phyloP scores from a whole-genome alignment of 2,113 vertebrate genomes.

The Protobothrops mucrosquamatus region DNA sequence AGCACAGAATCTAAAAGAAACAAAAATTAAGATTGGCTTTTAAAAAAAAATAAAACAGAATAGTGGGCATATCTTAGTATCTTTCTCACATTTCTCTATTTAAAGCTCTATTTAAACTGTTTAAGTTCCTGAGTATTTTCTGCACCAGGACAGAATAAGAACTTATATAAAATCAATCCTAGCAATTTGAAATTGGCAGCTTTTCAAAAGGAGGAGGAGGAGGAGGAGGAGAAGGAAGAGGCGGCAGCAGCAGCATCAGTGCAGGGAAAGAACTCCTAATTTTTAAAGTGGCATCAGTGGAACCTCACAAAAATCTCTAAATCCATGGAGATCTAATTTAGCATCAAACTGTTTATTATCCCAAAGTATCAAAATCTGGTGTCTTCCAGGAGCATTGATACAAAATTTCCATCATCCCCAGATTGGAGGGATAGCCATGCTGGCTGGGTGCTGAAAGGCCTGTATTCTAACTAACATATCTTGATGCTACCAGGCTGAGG shows the following conservation, averaged over 20 bases:
- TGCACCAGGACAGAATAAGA: background rate
- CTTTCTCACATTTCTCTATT: background rate
- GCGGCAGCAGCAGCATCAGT: background rate
- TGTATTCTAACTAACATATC: background rate
- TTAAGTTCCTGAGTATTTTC: background rate
- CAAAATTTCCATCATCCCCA: background rate
- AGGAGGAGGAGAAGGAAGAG: background rate
- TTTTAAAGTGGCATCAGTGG: background rate
- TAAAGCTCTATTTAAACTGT: too few species aligned
- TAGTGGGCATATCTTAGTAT: background rate
- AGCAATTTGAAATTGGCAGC: background rate
- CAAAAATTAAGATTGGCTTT: constrained; percentile 13
- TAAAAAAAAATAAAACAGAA: background rate
- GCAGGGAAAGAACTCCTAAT: background rate
- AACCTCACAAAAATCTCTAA: background rate
- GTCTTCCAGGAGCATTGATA: background rate
- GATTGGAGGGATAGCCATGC: background rate
- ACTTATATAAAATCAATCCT: background rate
- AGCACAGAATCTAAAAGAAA: constrained; percentile 87
- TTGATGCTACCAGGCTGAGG: background rate
- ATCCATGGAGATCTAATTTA: background rate
- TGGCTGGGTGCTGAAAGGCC: background rate
- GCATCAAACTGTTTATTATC: background rate
- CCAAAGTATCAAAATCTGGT: background rate
- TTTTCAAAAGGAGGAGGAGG: background rate